Percentiles rank a stretch among this genome's conserved stretches.
Conservation (phyloP, 1,140 invertebrate genomes). For the Polypedilum vanderplanki region DNA sequence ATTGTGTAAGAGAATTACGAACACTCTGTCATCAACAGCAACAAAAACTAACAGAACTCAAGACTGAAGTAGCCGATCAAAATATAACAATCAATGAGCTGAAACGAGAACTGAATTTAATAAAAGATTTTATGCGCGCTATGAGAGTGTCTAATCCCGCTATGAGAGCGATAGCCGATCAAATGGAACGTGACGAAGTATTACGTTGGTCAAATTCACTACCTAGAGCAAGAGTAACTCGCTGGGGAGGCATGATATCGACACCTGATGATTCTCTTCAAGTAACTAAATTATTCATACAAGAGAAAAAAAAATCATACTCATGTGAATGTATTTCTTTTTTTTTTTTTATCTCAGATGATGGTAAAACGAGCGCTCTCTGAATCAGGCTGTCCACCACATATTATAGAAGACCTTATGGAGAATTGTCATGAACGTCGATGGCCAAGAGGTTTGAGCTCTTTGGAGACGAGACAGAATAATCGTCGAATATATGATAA, state of each 20-base stretch:
- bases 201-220: conserved; percentile 84
- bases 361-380: conserved; percentile 87
- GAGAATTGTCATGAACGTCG: conserved; percentile 92
- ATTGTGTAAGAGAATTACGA: conserved; percentile 83
- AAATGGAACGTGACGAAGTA: conserved; percentile 89
- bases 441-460: conserved; percentile 88
- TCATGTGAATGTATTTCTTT: background rate
- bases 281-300: conserved; percentile 46
- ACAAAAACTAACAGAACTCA: conserved; percentile 74
- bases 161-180: conserved; percentile 79
- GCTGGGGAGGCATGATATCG: conserved; percentile 97
- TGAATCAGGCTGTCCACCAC: conserved; percentile 85
- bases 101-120: conserved; percentile 75
- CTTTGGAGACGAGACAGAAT: conserved; percentile 86
- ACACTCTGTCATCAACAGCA: conserved; percentile 78
- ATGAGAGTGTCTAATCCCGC: conserved; percentile 84
- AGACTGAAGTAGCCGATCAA: conserved; percentile 77
- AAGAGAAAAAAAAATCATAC: background rate
- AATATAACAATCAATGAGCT: conserved; percentile 81
- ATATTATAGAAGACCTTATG: conserved; percentile 91
- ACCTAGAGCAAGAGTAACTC: conserved; percentile 76
- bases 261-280: conserved; percentile 90
- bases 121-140: conserved; percentile 85
- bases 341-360: conserved; percentile 53
- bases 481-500: conserved; percentile 84